A percentile compares a stretch with the other conserved stretches of the same genome.
Evolutionary conservation across 1,140 invertebrate genomes (phyloP).

Genomic region (Drosophila sulfurigaster): DNA sequence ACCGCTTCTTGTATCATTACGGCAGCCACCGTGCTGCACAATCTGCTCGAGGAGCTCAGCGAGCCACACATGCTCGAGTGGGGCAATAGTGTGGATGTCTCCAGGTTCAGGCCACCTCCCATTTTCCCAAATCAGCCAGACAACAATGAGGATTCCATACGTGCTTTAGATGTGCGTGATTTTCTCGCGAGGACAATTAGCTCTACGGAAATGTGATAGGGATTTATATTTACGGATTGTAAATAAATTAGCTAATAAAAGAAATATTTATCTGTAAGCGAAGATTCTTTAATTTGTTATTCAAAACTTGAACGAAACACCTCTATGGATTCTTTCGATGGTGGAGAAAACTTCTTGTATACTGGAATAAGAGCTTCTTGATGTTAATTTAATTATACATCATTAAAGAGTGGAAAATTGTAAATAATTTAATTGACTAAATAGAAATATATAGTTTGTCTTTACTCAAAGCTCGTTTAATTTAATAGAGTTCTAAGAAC

Average conservation of each 20-base stretch:
- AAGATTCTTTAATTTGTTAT: too few species aligned
- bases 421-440: too few species aligned
- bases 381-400: too few species aligned
- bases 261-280: background rate
- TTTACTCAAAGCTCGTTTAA: too few species aligned
- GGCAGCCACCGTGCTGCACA: conserved; percentile 72
- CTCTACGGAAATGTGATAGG: conserved; percentile 66
- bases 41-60: conserved; percentile 67
- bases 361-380: too few species aligned
- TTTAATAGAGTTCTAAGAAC: too few species aligned
- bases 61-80: conserved; percentile 69
- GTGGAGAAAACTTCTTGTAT: too few species aligned
- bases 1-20: conserved; percentile 71
- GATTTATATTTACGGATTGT: background rate
- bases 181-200: conserved; percentile 72
- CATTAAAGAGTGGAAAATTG: too few species aligned
- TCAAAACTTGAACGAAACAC: too few species aligned
- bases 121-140: background rate
- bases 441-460: too few species aligned
- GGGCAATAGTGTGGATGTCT: conserved; percentile 60
- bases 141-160: background rate
- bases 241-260: background rate
- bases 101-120: conserved; percentile 43
- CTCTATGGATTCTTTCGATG: too few species aligned
- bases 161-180: conserved; percentile 48